Evolutionary conservation across 2,797 vertebrate species (phyloP).

Genomic region (Vultur gryphus): DNA sequence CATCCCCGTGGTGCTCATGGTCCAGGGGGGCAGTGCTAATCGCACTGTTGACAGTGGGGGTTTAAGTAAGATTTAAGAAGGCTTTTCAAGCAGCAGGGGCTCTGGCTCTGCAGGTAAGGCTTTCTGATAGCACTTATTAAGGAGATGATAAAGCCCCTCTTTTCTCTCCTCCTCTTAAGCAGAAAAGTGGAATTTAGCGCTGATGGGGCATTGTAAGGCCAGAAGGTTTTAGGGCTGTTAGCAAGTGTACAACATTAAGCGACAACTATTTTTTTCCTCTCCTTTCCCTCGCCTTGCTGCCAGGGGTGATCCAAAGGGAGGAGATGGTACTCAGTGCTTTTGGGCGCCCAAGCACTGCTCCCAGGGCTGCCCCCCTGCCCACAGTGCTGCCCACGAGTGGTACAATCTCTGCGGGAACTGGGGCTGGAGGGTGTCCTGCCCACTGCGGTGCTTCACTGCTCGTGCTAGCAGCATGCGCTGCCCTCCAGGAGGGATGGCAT

Average conservation of each 20-base stretch:
- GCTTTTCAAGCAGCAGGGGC: background rate
- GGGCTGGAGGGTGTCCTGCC: background rate
- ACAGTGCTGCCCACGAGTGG: accelerated
- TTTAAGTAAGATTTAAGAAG: conserved; percentile 33
- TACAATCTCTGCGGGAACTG: accelerated
- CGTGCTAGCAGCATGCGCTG: accelerated
- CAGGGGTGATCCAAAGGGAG: background rate
- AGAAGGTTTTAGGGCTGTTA: background rate
- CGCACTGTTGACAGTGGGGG: background rate
- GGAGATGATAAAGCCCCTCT: background rate
- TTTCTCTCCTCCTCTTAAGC: background rate
- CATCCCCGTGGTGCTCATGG: background rate
- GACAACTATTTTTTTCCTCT: background rate
- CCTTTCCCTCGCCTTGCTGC: background rate
- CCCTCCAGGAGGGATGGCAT: background rate
- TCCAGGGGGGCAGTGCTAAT: background rate
- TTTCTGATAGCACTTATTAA: background rate
- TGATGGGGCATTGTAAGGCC: background rate
- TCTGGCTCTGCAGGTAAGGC: background rate
- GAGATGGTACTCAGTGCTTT: background rate
- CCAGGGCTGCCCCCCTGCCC: no score
- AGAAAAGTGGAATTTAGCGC: background rate
- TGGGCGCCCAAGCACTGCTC: accelerated
- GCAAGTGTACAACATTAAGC: background rate
- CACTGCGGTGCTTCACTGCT: accelerated